These are phyloP conservation scores for Drosophila mettleri DNA, from an alignment of 2,888 invertebrate species.

Conservation along the genomic window DNA sequence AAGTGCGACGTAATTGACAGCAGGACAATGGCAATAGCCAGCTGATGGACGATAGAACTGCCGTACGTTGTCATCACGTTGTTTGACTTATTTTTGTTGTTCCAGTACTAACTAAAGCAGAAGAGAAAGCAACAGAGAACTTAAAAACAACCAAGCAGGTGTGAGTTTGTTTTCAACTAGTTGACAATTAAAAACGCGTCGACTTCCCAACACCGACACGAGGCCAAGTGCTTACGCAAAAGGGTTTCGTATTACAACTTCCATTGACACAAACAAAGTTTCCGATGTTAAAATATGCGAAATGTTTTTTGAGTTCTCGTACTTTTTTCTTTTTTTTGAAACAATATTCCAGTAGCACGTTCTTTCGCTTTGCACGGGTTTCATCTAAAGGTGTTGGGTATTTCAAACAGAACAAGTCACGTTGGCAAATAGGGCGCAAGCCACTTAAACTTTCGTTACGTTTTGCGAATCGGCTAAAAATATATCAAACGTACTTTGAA, in stretches of 20 bases:
- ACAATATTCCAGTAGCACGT: constrained; percentile 16
- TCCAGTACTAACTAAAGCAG: constrained; percentile 25
- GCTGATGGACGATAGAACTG: constrained; percentile 58
- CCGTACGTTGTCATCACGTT: constrained; percentile 58
- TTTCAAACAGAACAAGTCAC: constrained; percentile 62
- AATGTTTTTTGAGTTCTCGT: constrained; percentile 19
- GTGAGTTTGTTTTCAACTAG: constrained; percentile 33
- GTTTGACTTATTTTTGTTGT: constrained; percentile 23
- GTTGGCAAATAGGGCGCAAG: constrained; percentile 49
- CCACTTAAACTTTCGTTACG: constrained; percentile 14
- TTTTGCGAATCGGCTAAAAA: constrained; percentile 13
- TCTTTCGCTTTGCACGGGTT: constrained; percentile 31
- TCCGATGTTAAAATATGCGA: constrained; percentile 59
- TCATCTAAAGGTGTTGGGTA: constrained; percentile 51
- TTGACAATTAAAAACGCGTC: constrained; percentile 59
- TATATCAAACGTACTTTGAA: constrained; percentile 45
- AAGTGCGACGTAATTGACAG: constrained; percentile 64
- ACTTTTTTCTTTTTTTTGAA: background rate
- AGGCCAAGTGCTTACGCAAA: constrained; percentile 67
- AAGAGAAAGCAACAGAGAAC: too few relatives aligned
- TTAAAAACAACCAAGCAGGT: background rate
- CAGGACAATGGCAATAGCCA: constrained; percentile 65
- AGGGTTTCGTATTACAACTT: constrained; percentile 73
- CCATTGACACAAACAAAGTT: constrained; percentile 58
- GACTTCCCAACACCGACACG: constrained; percentile 2